Evolutionary conservation across 2,113 vertebrate genomes (phyloP), one percentile per base, ranked within the genome.

Genomic region (Gadus macrocephalus): DNA sequence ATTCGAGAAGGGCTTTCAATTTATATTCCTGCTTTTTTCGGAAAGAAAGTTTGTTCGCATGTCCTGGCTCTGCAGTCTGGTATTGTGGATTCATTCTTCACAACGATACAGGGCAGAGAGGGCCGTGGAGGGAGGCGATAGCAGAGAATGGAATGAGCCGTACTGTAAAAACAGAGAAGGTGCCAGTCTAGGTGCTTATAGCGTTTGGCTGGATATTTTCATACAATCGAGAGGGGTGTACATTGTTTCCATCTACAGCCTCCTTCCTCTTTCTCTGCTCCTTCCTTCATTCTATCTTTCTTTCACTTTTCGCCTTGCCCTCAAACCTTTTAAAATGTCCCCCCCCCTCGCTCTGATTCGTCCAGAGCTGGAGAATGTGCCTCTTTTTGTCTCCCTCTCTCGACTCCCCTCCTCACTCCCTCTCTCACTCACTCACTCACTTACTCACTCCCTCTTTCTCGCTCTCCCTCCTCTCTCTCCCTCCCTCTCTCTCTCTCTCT

Each of bases 281-380:
- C 74, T 79, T 81, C 87, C 72, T 62, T 15, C 75, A 49, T 83
- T 83, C 75, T 76, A 85, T 88, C 90, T 93, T 92, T 91, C 92
- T 93, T 93, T 92, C 93, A 91, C 92, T 93, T 92, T 91, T 91
- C 59, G 91, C 92, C 22, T 89, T 91, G 91, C 92, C 92, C 91
- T 92, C 91, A 91, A 92, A 93, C 94, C 92, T 94, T 95, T 95
- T 94, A 94, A 95, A 58, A 58, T 14, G 55, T n/a, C 15, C 55
- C 55, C 55, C 55, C 55, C 55, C 92, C 93, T 91, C 83, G 89
- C 91, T 95, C 94, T 96, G 96, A 97, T 96, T 98, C 96, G 96
- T 92, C 96, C 94, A 95, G 92, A 92, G 90, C 87, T 70, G 92
- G 93, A 92, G 93, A 92, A 92, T 95, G 93, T 95, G 93, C 93